These are phyloP conservation scores for Margarornis squamiger DNA, from an alignment of 2,797 vertebrate species.

Conservation along the genomic window DNA sequence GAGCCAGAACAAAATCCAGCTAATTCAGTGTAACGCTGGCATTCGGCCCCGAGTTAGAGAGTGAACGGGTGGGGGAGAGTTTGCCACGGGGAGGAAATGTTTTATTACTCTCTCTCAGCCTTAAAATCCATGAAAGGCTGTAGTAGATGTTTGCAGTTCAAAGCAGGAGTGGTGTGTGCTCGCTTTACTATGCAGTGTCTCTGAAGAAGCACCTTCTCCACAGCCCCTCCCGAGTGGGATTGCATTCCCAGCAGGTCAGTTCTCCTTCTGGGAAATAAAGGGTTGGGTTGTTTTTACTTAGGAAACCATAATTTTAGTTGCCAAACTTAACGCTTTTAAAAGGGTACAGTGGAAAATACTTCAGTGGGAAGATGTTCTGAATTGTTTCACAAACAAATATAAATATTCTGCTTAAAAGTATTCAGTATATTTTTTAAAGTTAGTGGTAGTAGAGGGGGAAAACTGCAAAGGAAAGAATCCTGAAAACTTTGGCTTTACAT, in stretches of 20 bases:
- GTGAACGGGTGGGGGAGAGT: neutral
- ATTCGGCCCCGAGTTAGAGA: neutral
- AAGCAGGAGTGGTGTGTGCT: neutral
- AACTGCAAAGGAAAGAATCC: neutral
- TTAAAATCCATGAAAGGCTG: neutral
- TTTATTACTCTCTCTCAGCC: neutral
- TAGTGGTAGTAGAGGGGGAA: neutral
- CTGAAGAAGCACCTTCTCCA: neutral
- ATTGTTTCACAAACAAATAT: neutral
- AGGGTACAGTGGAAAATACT: neutral
- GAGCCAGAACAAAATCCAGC: neutral
- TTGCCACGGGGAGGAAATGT: neutral
- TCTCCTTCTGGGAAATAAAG: neutral
- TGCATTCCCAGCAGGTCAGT: neutral
- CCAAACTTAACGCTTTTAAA: neutral
- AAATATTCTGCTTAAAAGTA: neutral
- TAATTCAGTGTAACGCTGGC: neutral
- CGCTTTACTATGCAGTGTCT: neutral
- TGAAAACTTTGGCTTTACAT: neutral
- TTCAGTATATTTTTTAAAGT: neutral
- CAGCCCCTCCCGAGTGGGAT: neutral
- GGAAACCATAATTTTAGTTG: neutral
- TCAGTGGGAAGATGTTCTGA: neutral
- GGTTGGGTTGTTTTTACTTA: neutral
- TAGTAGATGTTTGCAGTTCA: neutral